These are phyloP conservation scores for Phymatocera aterrima DNA, from an alignment of 2,888 invertebrate genomes.

Conservation along the genomic window DNA sequence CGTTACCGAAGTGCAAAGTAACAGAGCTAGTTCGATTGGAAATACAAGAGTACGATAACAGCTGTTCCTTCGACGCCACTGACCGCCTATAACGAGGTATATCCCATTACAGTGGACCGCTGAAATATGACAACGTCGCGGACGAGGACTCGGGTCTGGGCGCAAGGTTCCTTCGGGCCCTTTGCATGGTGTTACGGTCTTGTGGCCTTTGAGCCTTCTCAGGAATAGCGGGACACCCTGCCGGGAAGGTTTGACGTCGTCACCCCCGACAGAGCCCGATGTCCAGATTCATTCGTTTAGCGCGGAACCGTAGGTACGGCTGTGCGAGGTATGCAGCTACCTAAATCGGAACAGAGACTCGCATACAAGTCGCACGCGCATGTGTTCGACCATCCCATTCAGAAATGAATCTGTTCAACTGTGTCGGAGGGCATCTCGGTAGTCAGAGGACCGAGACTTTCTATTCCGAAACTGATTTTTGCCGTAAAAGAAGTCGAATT, in stretches of 20 bases:
- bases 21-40: neutral
- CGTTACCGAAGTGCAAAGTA: neutral
- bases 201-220: slow-evolving; percentile 50
- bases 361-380: neutral
- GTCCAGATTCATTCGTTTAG: slow-evolving; percentile 3
- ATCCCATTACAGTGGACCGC: slow-evolving; percentile 15
- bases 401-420: slow-evolving; percentile 16
- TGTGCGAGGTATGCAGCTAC: neutral
- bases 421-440: neutral
- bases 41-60: slow-evolving; percentile 4
- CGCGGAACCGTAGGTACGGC: neutral
- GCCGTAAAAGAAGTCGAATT: neutral
- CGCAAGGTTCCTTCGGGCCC: slow-evolving; percentile 50
- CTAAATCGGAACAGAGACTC: neutral
- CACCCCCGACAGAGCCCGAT: slow-evolving; percentile 43
- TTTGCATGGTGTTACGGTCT: slow-evolving; percentile 16
- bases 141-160: slow-evolving; percentile 51
- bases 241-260: slow-evolving; percentile 68
- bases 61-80: slow-evolving; percentile 10
- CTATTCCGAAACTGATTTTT: neutral
- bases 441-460: neutral
- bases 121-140: slow-evolving; percentile 62
- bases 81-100: slow-evolving; percentile 19
- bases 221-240: slow-evolving; percentile 63
- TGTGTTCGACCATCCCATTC: slow-evolving; percentile 5